Conservation (phyloP, 2,113 vertebrate genomes). For the Ploceus nigricollis region DNA sequence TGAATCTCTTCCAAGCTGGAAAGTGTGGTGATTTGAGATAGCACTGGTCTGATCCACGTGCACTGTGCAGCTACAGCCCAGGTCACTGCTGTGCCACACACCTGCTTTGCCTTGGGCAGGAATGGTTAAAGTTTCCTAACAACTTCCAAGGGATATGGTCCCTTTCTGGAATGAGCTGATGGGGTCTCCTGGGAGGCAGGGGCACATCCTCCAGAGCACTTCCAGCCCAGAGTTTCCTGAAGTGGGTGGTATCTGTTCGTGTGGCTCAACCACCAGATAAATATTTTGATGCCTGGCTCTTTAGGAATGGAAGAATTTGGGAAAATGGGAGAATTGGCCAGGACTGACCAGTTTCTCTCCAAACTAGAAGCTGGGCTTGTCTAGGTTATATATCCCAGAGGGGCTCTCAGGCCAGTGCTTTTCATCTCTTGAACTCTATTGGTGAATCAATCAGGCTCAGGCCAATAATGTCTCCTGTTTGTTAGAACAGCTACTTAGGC, state of each 20-base stretch:
- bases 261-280: neutral
- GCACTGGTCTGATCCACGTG: accelerated
- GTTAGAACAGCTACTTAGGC: neutral
- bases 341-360: neutral
- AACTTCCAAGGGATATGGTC: accelerated
- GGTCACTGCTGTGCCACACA: neutral
- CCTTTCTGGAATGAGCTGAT: neutral
- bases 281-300: neutral
- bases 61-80: accelerated
- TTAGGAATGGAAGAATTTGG: neutral
- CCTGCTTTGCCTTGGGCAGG: neutral
- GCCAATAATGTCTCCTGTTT: neutral
- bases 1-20: neutral
- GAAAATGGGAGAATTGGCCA: neutral
- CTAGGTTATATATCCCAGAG: neutral
- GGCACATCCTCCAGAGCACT: neutral
- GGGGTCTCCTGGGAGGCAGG: neutral
- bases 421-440: neutral
- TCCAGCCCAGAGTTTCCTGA: neutral
- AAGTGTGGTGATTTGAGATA: neutral
- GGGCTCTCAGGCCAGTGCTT: neutral
- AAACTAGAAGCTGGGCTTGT: neutral
- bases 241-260: accelerated
- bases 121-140: neutral
- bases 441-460: neutral